Base-by-base conservation (phyloP, 2,113 vertebrate genomes). In the Rana temporaria region DNA sequence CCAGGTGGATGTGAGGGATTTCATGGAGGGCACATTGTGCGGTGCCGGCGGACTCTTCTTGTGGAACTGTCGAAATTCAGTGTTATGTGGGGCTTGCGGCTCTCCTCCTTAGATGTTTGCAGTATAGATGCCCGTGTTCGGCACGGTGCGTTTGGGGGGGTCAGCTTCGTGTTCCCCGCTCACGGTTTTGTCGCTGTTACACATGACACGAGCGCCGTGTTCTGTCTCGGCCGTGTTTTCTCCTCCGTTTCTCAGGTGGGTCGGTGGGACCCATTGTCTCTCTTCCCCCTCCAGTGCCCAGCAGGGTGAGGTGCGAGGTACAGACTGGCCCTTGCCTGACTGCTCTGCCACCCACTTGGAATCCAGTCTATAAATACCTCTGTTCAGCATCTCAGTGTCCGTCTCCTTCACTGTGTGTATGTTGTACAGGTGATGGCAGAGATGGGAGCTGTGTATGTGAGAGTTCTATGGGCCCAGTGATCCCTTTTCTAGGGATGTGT, bases 291-390 rank as follows among this genome's bases (percentile, higher is more conserved):
- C 12, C 53, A 38, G 17, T 66, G 34, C 70, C 14, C 24, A 48
- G 60, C 79, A 26, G 26, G 26, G 20, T 71, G 24, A 73, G 59
- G 22, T 48, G 42, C 63, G 42, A 30, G 63, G 19, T 71, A 56
- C 62, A 75, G 20, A 22, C 24, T 38, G 26, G 8, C 42, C 59
- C 26, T 32, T 5, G 48, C 8, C 42, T 30, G 56, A 64, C 59
- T 55, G 55, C 30, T 38, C 57, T 62, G 22, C 72, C 72, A 60
- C 57, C 72, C 38, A 18, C 57, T 20, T 42, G 60, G 42, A 34
- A 59, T 66, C 59, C 79, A 32, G 5, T 81, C 48, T 82, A 82
- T 74, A 82, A 74, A 73, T 82, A 82, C 79, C 79, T 82, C 69
- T 82, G 79, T 65, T 73, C 48, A 74, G 69, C 79, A 74, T 17